Evolutionary conservation across 1,140 invertebrate species (phyloP).

Genomic region (Rhynchophorus ferrugineus): DNA sequence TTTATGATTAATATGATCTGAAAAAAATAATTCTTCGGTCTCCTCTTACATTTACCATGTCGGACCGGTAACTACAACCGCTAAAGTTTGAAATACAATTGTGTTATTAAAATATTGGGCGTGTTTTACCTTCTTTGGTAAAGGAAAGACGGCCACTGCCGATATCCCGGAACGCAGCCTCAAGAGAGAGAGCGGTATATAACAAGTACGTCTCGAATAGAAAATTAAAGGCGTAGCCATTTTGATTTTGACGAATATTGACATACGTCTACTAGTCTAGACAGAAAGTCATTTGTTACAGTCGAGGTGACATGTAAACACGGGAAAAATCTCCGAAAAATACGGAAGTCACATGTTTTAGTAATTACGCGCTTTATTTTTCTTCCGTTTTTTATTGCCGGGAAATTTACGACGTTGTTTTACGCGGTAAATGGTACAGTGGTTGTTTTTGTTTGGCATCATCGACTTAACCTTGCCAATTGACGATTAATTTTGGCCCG

Average conservation of each 20-base stretch:
- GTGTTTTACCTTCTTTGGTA: conserved; percentile 26
- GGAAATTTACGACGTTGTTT: conserved; percentile 6
- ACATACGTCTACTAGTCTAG: conserved; percentile 43
- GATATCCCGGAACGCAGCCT: not conserved
- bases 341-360: conserved; percentile 31
- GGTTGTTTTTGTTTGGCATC: conserved; percentile 27
- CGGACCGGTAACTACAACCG: conserved; percentile 12
- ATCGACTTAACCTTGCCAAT: conserved; percentile 31
- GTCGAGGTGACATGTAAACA: conserved; percentile 43
- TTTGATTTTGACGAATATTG: conserved; percentile 45
- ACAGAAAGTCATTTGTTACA: conserved; percentile 43
- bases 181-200: conserved; percentile 7
- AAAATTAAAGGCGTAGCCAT: conserved; percentile 41
- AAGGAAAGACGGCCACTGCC: not conserved
- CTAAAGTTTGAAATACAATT: conserved; percentile 24
- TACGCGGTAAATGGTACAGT: conserved; percentile 13
- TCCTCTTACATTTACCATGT: not conserved
- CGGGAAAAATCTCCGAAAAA: conserved; percentile 31
- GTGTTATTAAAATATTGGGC: conserved; percentile 29
- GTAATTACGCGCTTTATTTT: conserved; percentile 22
- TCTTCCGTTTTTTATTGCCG: conserved; percentile 9
- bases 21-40: conserved; percentile 2
- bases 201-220: conserved; percentile 24
- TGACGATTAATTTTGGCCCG: conserved; percentile 13
- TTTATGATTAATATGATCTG: not conserved